A percentile compares a stretch with the other conserved stretches of the same genome.
These are phyloP conservation scores for Cistogaster globosa DNA, from an alignment of 2,888 invertebrate species.

Conservation along the genomic window DNA sequence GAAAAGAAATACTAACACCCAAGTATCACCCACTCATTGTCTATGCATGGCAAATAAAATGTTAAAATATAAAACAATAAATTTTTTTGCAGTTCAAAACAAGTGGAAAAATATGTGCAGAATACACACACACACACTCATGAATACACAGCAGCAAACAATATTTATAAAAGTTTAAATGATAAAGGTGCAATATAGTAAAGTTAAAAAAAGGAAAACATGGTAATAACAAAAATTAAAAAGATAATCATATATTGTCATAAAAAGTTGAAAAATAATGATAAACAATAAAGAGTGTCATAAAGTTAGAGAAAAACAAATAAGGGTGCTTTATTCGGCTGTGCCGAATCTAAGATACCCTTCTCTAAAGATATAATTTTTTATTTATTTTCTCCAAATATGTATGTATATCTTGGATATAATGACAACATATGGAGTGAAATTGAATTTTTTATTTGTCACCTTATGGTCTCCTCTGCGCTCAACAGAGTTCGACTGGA, in stretches of 20 bases:
- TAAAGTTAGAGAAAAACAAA: constrained; percentile 30
- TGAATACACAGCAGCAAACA: neutral
- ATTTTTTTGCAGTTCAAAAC: constrained; percentile 44
- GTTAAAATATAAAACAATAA: constrained; percentile 70
- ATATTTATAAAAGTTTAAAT: constrained; percentile 1
- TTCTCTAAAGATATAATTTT: neutral
- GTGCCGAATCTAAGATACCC: neutral
- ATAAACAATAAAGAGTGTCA: constrained; percentile 53
- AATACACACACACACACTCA: neutral
- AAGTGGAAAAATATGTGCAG: constrained; percentile 7
- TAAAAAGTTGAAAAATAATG: constrained; percentile 61
- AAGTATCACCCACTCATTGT: constrained; percentile 60
- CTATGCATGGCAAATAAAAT: constrained; percentile 71
- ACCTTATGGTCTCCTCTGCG: too few species aligned
- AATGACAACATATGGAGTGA: too few species aligned
- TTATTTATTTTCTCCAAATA: too few species aligned
- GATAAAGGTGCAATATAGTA: constrained; percentile 53
- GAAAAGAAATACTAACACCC: constrained; percentile 39
- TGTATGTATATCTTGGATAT: too few species aligned
- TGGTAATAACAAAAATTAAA: neutral
- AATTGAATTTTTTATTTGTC: too few species aligned
- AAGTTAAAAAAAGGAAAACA: constrained; percentile 9
- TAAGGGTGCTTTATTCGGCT: neutral
- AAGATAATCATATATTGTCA: constrained; percentile 51
- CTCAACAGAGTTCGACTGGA: too few species aligned